phyloP scores from a whole-genome alignment of 2,113 vertebrate genomes.

The Chionodraco myersi region DNA sequence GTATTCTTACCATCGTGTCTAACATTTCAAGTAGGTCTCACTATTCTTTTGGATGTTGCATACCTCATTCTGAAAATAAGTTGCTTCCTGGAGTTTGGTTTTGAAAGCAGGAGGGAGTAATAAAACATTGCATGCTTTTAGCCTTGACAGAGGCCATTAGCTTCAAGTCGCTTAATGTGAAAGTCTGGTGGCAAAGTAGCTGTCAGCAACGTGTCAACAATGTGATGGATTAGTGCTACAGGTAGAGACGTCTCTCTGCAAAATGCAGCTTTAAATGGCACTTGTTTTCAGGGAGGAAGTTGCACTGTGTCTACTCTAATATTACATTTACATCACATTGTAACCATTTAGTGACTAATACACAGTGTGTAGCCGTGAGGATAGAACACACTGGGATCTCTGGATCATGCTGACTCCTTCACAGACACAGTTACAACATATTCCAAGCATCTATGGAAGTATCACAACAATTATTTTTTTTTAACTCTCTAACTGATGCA shows the following conservation, averaged over 20 bases:
- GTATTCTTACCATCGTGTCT: too few species aligned
- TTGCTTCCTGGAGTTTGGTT: conserved; percentile 1
- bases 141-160: conserved; percentile 61
- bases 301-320: background rate
- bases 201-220: conserved; percentile 44
- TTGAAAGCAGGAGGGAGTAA: background rate
- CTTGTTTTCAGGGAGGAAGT: conserved; percentile 24
- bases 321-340: background rate
- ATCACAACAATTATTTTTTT: too few species aligned
- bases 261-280: conserved; percentile 27
- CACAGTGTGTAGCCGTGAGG: too few species aligned
- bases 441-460: too few species aligned
- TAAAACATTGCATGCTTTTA: conserved; percentile 61
- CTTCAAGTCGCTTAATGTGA: conserved; percentile 47
- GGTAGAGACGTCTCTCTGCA: conserved; percentile 6
- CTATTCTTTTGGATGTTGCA: background rate
- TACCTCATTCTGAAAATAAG: conserved; percentile 15
- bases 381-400: too few species aligned
- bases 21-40: too few species aligned
- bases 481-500: background rate
- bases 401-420: background rate
- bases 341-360: background rate
- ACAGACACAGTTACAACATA: background rate
- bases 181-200: conserved; percentile 40
- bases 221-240: conserved; percentile 54